Evolutionary conservation across 2,888 invertebrate genomes (phyloP), one percentile per base, ranked within the genome.

Genomic region (Colletes collaris): DNA sequence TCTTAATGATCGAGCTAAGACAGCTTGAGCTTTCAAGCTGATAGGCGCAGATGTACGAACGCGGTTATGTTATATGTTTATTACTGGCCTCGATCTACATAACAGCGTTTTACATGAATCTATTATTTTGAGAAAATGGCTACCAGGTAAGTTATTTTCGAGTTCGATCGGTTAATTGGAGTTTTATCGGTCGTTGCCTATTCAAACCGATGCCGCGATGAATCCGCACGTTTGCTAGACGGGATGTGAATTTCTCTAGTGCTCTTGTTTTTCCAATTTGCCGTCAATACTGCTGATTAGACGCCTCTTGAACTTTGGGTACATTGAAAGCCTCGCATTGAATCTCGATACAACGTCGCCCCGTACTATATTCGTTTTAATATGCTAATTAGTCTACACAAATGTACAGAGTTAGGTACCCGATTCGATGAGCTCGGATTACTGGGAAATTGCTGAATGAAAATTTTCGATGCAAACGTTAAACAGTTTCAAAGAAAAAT

Each of bases 1-100:
- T 89, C 89, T 89, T 89, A 89, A 89, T 87, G 87, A 88, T 85
- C 84, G 88, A 77, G 75, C 82, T 82, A 82, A 86, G 86, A 83
- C 87, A 81, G 80, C 81, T 81, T 74, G 81, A 63, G 81, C 81
- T 83, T 81, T 83, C 81, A 66, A 63, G 73, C 75, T 70, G 46
- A 85, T 52, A 63, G 67, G 44, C 81, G 65, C 50, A 73, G 65
- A 59, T 72, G 69, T 64, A 50, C 58, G 52, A 35, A 50, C 56
- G 37, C 56, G 70, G 56, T 71, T 73, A 49, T 59, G 68, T 52
- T 66, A 7, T 52, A 71, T 76, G 81, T 78, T 81, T 80, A 81
- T 81, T 76, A 76, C 69, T 16, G 55, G 37, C 60, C 79, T 52
- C 56, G 55, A 69, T 76, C 35, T 53, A 72, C 67, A 77, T 55